phyloP scores from a whole-genome alignment of 2,113 vertebrate species.

The Crotalus viridis region DNA sequence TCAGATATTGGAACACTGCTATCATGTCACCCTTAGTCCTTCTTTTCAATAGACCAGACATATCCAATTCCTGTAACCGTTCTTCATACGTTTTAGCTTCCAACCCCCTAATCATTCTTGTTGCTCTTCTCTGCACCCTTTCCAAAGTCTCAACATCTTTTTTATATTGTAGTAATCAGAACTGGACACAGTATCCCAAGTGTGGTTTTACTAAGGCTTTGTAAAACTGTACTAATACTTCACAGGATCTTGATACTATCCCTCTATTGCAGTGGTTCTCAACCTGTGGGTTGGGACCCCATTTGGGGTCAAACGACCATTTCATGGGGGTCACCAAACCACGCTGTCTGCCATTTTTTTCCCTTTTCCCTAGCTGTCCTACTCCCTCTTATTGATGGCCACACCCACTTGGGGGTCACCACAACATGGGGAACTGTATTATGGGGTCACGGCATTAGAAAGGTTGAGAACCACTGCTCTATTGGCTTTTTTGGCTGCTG shows the following conservation, averaged over 20 bases:
- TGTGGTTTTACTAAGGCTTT: background rate
- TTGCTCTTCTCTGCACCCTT: background rate
- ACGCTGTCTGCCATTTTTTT: no score
- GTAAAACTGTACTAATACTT: background rate
- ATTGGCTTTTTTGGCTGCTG: background rate
- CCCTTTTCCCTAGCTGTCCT: no score
- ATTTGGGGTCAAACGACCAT: no score
- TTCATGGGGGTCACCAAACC: no score
- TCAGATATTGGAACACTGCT: background rate
- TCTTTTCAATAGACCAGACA: background rate
- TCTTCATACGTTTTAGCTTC: background rate
- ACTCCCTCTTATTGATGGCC: no score
- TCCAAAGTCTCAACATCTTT: background rate
- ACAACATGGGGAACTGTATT: no score
- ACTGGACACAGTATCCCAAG: background rate
- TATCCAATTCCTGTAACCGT: background rate
- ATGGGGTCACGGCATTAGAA: no score
- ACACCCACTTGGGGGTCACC: no score
- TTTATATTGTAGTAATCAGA: background rate
- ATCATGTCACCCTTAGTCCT: background rate
- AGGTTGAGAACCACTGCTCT: background rate
- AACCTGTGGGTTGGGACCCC: no score
- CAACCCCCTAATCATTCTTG: background rate
- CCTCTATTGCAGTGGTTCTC: background rate
- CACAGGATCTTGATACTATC: background rate